Conservation (phyloP, 2,113 vertebrate genomes). For the Paracanthobrama guichenoti region DNA sequence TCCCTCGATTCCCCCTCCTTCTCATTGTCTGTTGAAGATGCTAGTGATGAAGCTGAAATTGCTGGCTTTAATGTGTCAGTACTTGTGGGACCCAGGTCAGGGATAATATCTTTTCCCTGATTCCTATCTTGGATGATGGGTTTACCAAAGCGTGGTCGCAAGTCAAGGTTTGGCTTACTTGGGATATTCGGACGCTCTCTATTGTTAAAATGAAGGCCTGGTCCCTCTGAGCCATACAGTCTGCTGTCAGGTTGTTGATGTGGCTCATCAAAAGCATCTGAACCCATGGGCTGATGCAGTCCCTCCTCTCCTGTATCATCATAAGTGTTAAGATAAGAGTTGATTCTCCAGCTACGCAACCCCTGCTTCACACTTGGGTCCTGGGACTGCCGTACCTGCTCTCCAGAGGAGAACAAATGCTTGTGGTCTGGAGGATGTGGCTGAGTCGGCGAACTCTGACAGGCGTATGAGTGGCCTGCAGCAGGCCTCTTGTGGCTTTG, state of each 20-base stretch:
- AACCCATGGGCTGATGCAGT: constrained; percentile 74
- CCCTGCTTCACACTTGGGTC: constrained; percentile 75
- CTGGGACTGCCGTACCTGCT: constrained; percentile 71
- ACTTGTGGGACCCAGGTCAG: constrained; percentile 55
- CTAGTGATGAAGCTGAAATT: constrained; percentile 40
- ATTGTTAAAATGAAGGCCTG: constrained; percentile 64
- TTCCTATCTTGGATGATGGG: constrained; percentile 63
- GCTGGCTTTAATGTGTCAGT: constrained; percentile 57
- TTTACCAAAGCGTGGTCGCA: constrained; percentile 74
- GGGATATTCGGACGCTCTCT: constrained; percentile 73
- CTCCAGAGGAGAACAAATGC: constrained; percentile 64
- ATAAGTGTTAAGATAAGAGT: constrained; percentile 86
- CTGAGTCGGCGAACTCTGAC: constrained; percentile 85
- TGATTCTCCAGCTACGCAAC: constrained; percentile 89
- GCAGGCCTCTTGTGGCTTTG: constrained; percentile 76
- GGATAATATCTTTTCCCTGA: constrained; percentile 56
- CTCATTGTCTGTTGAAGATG: constrained; percentile 59
- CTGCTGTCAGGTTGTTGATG: constrained; percentile 60
- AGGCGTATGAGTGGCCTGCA: constrained; percentile 87
- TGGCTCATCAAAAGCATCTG: constrained; percentile 81
- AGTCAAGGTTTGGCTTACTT: constrained; percentile 72
- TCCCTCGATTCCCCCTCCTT: constrained; percentile 69
- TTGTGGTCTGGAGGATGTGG: constrained; percentile 72
- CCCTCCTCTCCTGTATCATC: constrained; percentile 85
- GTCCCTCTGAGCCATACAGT: constrained; percentile 55